Conservation (phyloP, 2,888 invertebrate species). For the Oligia latruncula region DNA sequence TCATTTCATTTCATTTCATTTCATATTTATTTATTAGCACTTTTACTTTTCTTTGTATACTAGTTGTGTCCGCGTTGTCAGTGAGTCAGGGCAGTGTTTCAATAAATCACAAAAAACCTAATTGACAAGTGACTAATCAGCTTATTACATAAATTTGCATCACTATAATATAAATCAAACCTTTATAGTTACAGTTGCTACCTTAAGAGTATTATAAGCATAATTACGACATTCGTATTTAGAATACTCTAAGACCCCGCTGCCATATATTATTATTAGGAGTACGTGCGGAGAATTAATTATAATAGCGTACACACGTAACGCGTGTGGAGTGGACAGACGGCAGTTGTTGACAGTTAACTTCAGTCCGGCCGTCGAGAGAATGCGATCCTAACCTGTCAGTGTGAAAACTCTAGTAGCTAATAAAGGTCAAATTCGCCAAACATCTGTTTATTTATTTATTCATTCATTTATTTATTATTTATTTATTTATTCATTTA, state of each 20-base stretch:
- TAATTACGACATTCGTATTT: conserved; percentile 59
- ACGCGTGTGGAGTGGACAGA: not conserved
- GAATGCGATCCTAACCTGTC: too few relatives aligned
- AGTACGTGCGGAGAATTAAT: conserved; percentile 45
- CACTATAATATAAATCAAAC: conserved; percentile 4
- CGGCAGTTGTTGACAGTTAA: not conserved
- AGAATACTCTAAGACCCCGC: conserved; percentile 45
- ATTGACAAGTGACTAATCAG: not conserved
- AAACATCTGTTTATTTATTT: too few relatives aligned
- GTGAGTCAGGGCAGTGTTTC: not conserved
- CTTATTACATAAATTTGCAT: conserved; percentile 11
- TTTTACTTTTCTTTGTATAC: not conserved
- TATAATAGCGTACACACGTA: conserved; percentile 6
- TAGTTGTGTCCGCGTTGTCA: not conserved
- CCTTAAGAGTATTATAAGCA: conserved; percentile 21
- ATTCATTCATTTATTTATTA: too few relatives aligned
- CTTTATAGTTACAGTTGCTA: conserved; percentile 12
- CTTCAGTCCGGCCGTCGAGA: not conserved
- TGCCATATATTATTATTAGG: conserved; percentile 37
- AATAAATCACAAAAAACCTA: not conserved
- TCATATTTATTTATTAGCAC: not conserved
- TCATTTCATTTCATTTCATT: too few relatives aligned
- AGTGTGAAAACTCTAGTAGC: too few relatives aligned
- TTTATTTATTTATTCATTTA: too few relatives aligned
- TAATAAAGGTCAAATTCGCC: too few relatives aligned